Percentiles rank a stretch among this genome's conserved stretches.
phyloP scores from a whole-genome alignment of 2,888 invertebrate species.

The Acleris literana region DNA sequence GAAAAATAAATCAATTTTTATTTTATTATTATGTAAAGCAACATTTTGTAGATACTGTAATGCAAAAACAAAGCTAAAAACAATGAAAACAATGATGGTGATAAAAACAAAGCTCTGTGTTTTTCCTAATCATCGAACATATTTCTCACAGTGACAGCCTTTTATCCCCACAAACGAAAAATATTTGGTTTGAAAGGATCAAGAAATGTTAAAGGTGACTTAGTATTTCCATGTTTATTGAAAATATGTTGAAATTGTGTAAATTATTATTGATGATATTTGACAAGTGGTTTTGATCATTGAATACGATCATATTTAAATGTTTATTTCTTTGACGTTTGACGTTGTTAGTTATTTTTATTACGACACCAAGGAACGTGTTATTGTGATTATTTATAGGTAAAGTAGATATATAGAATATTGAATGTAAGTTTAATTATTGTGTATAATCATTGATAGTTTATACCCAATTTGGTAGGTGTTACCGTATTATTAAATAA shows the following conservation, averaged over 20 bases:
- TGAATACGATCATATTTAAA: conserved; percentile 2
- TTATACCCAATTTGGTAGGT: conserved; percentile 44
- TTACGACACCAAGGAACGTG: conserved; percentile 45
- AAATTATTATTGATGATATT: conserved; percentile 18
- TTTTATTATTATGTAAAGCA: background rate
- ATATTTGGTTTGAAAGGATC: conserved; percentile 32
- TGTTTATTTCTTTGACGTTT: conserved; percentile 20
- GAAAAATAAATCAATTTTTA: background rate
- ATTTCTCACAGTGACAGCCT: conserved; percentile 40
- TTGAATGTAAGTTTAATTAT: conserved; percentile 29
- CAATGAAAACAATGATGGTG: no score
- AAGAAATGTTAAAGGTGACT: conserved; percentile 22
- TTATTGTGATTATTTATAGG: conserved; percentile 60
- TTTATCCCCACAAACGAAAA: conserved; percentile 37
- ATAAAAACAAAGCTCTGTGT: conserved; percentile 22
- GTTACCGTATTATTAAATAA: conserved; percentile 46
- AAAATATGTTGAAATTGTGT: conserved; percentile 5
- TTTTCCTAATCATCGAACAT: conserved; percentile 40
- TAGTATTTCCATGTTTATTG: conserved; percentile 17
- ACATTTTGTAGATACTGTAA: conserved; percentile 1
- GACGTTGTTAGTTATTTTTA: conserved; percentile 24
- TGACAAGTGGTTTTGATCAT: background rate
- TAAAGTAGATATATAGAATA: conserved; percentile 26
- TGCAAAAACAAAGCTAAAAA: no score
- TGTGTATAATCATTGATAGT: conserved; percentile 55